phyloP scores from a whole-genome alignment of 2,888 invertebrate species.

The Steinernema scapterisci region DNA sequence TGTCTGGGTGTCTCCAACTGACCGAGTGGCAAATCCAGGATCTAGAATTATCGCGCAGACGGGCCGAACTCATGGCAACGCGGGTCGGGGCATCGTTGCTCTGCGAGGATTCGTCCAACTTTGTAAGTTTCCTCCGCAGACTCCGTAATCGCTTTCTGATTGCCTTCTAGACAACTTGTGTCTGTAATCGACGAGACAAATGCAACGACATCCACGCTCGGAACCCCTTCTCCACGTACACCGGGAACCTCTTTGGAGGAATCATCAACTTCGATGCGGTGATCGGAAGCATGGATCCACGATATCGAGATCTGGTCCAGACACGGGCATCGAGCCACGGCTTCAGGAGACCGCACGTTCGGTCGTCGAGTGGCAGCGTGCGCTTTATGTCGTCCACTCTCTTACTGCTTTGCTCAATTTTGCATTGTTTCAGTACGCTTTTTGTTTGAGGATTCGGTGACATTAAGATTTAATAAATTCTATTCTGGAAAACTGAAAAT shows the following conservation, averaged over 20 bases:
- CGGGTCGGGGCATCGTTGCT: conserved; percentile 52
- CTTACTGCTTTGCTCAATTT: conserved; percentile 28
- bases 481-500: too few relatives aligned
- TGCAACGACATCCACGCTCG: conserved; percentile 55
- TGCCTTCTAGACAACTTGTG: conserved; percentile 50
- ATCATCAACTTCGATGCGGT: conserved; percentile 54
- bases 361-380: neutral
- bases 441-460: neutral
- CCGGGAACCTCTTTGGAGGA: conserved; percentile 53
- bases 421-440: neutral
- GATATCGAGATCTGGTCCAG: conserved; percentile 39
- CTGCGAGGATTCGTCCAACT: conserved; percentile 56
- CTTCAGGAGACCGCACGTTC: neutral
- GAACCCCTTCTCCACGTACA: conserved; percentile 50
- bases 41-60: conserved; percentile 43
- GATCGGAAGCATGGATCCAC: conserved; percentile 53
- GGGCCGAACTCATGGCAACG: conserved; percentile 46
- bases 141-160: too few relatives aligned
- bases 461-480: too few relatives aligned
- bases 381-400: neutral
- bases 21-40: conserved; percentile 53
- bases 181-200: conserved; percentile 56
- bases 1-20: conserved; percentile 54
- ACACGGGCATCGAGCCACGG: neutral
- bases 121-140: neutral